Evolutionary conservation across 2,797 vertebrate genomes (phyloP).

Genomic region (Pitangus sulphuratus): DNA sequence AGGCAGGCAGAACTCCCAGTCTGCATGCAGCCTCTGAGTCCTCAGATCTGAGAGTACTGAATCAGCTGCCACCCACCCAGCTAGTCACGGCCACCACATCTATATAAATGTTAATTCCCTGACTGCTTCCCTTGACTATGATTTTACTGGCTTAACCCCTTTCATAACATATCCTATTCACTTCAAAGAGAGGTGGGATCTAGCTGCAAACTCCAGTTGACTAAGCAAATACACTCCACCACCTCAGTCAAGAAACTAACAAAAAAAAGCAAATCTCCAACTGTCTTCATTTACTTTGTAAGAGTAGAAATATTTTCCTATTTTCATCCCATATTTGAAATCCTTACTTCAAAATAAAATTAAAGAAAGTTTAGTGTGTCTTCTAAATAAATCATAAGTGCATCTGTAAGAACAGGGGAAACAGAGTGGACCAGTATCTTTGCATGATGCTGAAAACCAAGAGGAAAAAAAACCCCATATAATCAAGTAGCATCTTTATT

Average conservation of each 20-base stretch:
- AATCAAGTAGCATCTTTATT: background rate
- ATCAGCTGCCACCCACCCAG: constrained; percentile 38
- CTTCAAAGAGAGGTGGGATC: constrained; percentile 35
- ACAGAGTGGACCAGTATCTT: background rate
- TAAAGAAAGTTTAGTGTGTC: background rate
- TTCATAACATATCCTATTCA: background rate
- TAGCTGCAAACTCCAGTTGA: constrained; percentile 33
- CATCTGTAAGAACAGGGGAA: background rate
- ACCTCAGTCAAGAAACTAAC: background rate
- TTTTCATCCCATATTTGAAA: background rate
- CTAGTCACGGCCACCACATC: background rate
- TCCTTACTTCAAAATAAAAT: background rate
- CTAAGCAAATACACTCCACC: constrained; percentile 3
- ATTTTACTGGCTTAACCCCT: constrained; percentile 64
- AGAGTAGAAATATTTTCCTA: background rate
- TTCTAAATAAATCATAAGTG: constrained; percentile 47
- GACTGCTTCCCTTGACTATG: constrained; percentile 2
- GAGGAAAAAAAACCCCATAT: background rate
- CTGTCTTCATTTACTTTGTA: background rate
- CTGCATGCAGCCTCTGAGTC: background rate
- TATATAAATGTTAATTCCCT: constrained; percentile 15
- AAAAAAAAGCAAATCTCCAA: background rate
- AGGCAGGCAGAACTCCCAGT: constrained; percentile 6
- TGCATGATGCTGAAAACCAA: background rate
- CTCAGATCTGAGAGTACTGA: background rate